A percentile compares a stretch with the other conserved stretches of the same genome.
These are phyloP conservation scores for Noctua pronuba DNA, from an alignment of 2,888 invertebrate genomes.

Conservation along the genomic window DNA sequence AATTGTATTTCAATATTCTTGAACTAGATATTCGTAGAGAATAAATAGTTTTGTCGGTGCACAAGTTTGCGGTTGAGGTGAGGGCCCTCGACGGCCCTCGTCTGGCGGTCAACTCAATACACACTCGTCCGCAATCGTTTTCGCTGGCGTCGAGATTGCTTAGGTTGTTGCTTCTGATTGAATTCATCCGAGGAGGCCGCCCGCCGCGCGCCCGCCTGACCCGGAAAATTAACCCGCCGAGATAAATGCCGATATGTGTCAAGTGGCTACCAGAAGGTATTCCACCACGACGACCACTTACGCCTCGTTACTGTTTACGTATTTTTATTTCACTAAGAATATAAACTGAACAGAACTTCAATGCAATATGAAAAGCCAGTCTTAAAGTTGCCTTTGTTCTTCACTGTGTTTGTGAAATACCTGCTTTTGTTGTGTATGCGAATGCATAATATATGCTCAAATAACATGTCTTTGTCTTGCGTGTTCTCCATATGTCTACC, in stretches of 20 bases:
- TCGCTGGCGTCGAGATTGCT: conserved; percentile 84
- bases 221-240: conserved; percentile 85
- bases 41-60: conserved; percentile 77
- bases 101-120: conserved; percentile 83
- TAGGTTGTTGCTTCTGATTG: conserved; percentile 88
- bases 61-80: conserved; percentile 74
- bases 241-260: conserved; percentile 84
- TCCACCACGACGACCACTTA: conserved; percentile 66
- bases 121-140: conserved; percentile 85
- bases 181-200: conserved; percentile 80
- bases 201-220: conserved; percentile 73
- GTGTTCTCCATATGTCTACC: neutral
- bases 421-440: conserved; percentile 30
- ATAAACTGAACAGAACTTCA: conserved; percentile 30
- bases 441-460: conserved; percentile 41
- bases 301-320: conserved; percentile 39
- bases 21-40: conserved; percentile 66
- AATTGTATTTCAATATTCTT: conserved; percentile 69
- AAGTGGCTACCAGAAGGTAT: conserved; percentile 76
- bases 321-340: conserved; percentile 37
- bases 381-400: conserved; percentile 42
- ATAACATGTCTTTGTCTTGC: conserved; percentile 35
- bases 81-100: conserved; percentile 80
- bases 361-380: conserved; percentile 31
- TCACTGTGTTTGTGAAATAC: conserved; percentile 19